Base-by-base conservation (phyloP, 2,113 vertebrate genomes). In the Emydura subglobosa region DNA sequence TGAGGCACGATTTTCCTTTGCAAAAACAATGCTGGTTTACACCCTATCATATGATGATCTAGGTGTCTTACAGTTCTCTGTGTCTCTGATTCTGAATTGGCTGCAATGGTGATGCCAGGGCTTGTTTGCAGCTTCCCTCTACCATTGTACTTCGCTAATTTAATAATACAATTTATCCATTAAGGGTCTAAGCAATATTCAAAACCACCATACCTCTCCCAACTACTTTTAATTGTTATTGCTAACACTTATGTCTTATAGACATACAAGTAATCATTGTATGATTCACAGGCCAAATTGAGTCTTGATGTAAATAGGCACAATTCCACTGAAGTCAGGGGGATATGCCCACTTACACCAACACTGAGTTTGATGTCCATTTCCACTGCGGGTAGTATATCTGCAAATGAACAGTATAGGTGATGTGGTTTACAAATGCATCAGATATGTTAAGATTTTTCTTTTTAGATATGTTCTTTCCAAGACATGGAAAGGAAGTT, bases 401-500 rank as follows among this genome's bases (percentile, higher is more conserved):
- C 61, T 14, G 31, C 34, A 34, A 68, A n/a, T 68, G 34, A 16
- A 65, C 11, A 34, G 24, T 57, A 57, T 22, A 27, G 10, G 16
- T 16, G 31, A n/a, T 68, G 31, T n/a, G 61, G 16, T 31, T 68
- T 68, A 6, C 14, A 68, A n/a, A 68, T 68, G 16, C 10, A n/a
- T 17, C 12, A 68, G 13, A 68, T 68, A 6, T 68, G 61, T 5
- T n/a, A 16, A n/a, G 13, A 84, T 55, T 89, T 84, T 53, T 93
- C 47, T 78, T 83, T 72, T 57, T n/a, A 72, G 68, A 81, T 89
- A 10, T 80, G 57, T 96, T 81, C n/a, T 93, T 90, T 92, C 44
- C 10, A 85, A 86, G 24, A 55, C 59, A 91, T 93, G 61, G 88
- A 91, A 93, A 92, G 50, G 78, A 94, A 94, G 17, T 55, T 88